Percentiles rank a stretch among this genome's conserved stretches.
Evolutionary conservation across 2,113 vertebrate genomes (phyloP).

Genomic region (Casuarius casuarius): DNA sequence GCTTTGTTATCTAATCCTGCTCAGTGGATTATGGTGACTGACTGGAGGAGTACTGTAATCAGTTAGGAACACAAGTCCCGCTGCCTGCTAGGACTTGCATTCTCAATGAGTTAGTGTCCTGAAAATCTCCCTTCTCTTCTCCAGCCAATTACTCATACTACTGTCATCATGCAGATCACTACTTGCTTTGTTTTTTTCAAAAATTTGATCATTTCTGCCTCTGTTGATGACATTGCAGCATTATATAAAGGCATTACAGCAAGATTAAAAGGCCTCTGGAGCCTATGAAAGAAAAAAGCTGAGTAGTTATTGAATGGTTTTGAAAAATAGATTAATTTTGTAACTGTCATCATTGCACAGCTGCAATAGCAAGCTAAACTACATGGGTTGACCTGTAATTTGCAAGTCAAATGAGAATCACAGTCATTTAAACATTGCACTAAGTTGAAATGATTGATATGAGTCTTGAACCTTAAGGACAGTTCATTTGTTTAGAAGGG

Average conservation of each 20-base stretch:
- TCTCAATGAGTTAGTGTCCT: conserved; percentile 56
- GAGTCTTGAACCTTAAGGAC: background rate
- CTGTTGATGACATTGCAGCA: background rate
- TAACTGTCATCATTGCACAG: background rate
- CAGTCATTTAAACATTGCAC: background rate
- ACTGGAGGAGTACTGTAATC: conserved; percentile 13
- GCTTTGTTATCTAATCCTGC: conserved; percentile 32
- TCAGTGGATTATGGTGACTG: background rate
- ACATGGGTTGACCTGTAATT: conserved; percentile 17
- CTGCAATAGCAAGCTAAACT: background rate
- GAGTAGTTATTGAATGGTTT: background rate
- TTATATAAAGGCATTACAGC: conserved; percentile 63
- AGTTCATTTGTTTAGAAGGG: background rate
- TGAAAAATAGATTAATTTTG: conserved; percentile 29
- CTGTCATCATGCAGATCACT: conserved; percentile 52
- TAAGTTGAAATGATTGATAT: background rate
- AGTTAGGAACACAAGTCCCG: background rate
- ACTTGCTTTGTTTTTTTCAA: conserved; percentile 54
- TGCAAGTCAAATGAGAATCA: conserved; percentile 23
- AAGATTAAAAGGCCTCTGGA: conserved; percentile 54
- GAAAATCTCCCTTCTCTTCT: conserved; percentile 35
- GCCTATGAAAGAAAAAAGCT: conserved; percentile 40
- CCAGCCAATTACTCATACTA: conserved; percentile 42
- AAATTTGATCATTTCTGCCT: conserved; percentile 51
- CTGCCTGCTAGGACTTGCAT: background rate